These are phyloP conservation scores for Mugil cephalus DNA, from an alignment of 2,113 vertebrate genomes.

Conservation along the genomic window DNA sequence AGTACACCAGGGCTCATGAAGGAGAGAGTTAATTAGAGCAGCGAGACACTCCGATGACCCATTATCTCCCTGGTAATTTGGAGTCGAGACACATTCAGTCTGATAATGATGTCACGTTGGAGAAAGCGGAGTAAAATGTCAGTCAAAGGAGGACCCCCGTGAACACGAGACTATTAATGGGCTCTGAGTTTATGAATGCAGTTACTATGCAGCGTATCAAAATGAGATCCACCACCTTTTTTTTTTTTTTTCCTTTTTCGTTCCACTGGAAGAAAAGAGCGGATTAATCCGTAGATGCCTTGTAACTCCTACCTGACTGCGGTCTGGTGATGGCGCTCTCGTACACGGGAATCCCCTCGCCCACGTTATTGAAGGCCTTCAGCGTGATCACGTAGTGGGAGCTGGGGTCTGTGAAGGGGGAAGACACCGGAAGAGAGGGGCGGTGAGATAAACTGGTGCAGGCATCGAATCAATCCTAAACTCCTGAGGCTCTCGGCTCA, in stretches of 20 bases:
- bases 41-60: conserved; percentile 26
- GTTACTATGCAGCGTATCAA: background rate
- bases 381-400: conserved; percentile 98
- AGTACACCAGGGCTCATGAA: conserved; percentile 18
- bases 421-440: background rate
- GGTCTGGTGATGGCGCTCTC: conserved; percentile 96
- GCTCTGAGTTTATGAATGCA: too few species aligned
- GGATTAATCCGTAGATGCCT: background rate
- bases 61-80: conserved; percentile 54
- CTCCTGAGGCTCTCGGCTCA: conserved; percentile 63
- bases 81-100: conserved; percentile 47
- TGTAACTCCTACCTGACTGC: conserved; percentile 88
- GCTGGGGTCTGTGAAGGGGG: conserved; percentile 89
- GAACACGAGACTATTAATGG: background rate
- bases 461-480: conserved; percentile 68
- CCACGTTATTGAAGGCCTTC: conserved; percentile 96
- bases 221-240: background rate
- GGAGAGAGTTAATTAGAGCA: conserved; percentile 48
- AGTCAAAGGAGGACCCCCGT: background rate
- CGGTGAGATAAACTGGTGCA: conserved; percentile 48
- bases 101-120: conserved; percentile 52
- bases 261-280: background rate
- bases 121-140: conserved; percentile 34
- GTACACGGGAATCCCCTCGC: conserved; percentile 96
- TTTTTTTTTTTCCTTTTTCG: too few species aligned